Conservation (phyloP, 2,888 invertebrate genomes). For the Xestia c-nigrum region DNA sequence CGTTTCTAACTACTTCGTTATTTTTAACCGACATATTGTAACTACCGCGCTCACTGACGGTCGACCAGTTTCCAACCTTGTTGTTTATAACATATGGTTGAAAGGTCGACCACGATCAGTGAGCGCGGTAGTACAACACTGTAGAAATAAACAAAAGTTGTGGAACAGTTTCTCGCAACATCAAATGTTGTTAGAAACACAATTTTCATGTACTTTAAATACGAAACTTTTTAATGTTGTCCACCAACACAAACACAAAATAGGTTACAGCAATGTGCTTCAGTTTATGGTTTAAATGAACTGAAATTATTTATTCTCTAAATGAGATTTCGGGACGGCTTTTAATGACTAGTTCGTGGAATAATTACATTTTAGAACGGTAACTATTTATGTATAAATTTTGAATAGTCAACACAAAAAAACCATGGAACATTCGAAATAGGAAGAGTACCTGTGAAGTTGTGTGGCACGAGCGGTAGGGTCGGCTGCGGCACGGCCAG, state of each 20-base stretch:
- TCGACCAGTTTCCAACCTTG: background rate
- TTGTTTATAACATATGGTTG: background rate
- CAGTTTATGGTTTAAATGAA: background rate
- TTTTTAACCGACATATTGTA: background rate
- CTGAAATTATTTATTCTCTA: background rate
- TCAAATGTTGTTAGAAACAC: too few species aligned
- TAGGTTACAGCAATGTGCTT: background rate
- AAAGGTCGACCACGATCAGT: background rate
- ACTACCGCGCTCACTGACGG: background rate
- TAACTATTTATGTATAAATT: background rate
- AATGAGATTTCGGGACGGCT: background rate
- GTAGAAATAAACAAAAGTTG: background rate
- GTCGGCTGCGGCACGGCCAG: conserved; percentile 93
- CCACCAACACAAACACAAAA: background rate
- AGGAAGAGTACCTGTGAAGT: conserved; percentile 92
- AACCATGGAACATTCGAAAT: background rate
- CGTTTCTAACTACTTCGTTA: background rate
- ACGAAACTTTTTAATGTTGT: background rate
- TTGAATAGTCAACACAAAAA: background rate
- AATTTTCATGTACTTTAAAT: background rate
- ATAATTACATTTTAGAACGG: background rate
- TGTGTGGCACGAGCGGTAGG: conserved; percentile 93
- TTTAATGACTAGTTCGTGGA: background rate
- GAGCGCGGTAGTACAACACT: background rate
- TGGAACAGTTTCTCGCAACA: background rate